Conservation (phyloP, 1,140 invertebrate species). For the Brachionus rotundiformis region DNA sequence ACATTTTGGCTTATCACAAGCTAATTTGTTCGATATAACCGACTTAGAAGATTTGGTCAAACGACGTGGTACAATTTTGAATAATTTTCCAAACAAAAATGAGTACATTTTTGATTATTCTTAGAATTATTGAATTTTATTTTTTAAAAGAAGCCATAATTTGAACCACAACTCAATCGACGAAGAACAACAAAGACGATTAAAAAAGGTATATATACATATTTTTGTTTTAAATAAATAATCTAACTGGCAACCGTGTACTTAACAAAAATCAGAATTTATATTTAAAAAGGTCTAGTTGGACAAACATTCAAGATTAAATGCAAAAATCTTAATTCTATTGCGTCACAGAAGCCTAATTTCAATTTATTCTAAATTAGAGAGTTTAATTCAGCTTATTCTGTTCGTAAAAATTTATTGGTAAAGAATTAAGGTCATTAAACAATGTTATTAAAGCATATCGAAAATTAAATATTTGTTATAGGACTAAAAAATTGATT, state of each 20-base stretch:
- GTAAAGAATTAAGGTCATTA: no score
- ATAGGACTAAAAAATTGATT: no score
- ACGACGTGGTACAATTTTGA: slow-evolving; percentile 22
- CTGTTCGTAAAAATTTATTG: no score
- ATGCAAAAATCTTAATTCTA: no score
- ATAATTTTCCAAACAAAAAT: slow-evolving; percentile 3
- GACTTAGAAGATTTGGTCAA: slow-evolving; percentile 60
- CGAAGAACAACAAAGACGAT: slow-evolving; percentile 50
- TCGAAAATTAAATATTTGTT: no score
- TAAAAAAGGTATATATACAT: slow-evolving; percentile 50
- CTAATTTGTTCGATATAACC: slow-evolving; percentile 60
- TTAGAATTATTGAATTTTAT: background rate
- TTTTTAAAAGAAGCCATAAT: slow-evolving; percentile 8
- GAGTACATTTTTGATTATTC: background rate
- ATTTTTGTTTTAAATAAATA: background rate
- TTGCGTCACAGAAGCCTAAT: no score
- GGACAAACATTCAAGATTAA: no score
- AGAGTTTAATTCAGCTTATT: no score
- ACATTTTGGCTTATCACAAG: slow-evolving; percentile 58
- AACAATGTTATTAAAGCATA: no score
- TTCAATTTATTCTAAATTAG: no score
- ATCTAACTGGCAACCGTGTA: background rate
- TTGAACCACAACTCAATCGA: slow-evolving; percentile 19
- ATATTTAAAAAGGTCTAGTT: no score
- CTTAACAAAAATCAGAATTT: background rate